phyloP scores from a whole-genome alignment of 2,113 vertebrate species.

The Trogon melanurus region DNA sequence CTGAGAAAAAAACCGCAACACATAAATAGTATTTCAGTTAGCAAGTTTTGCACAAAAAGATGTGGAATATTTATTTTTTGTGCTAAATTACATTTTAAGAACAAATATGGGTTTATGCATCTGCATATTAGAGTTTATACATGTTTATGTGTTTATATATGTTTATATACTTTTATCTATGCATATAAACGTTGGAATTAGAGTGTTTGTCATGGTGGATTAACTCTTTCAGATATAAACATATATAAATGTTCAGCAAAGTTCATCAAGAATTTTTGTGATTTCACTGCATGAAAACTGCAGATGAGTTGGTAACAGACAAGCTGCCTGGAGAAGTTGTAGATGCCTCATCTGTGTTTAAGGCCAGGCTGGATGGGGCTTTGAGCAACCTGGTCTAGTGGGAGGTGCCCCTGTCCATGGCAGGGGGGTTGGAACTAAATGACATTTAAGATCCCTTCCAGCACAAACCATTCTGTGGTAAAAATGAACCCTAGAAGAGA shows the following conservation, averaged over 20 bases:
- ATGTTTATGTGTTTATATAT: not conserved
- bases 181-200: not conserved
- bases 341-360: no score
- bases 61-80: not conserved
- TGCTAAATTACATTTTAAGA: not conserved
- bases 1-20: fast-evolving
- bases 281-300: not conserved
- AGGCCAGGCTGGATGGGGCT: no score
- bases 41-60: not conserved
- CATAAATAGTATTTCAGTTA: not conserved
- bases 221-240: not conserved
- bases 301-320: not conserved
- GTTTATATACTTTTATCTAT: not conserved
- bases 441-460: no score
- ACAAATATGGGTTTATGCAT: not conserved
- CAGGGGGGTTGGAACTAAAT: no score
- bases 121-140: not conserved
- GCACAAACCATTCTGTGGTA: not conserved
- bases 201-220: not conserved
- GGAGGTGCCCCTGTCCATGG: no score
- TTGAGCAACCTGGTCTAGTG: no score
- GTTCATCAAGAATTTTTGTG: not conserved
- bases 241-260: not conserved
- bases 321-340: no score
- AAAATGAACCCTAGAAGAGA: not conserved